Evolutionary conservation across 2,888 invertebrate species (phyloP), one percentile per base, ranked within the genome.

Genomic region (Tetheella fluctuosa): DNA sequence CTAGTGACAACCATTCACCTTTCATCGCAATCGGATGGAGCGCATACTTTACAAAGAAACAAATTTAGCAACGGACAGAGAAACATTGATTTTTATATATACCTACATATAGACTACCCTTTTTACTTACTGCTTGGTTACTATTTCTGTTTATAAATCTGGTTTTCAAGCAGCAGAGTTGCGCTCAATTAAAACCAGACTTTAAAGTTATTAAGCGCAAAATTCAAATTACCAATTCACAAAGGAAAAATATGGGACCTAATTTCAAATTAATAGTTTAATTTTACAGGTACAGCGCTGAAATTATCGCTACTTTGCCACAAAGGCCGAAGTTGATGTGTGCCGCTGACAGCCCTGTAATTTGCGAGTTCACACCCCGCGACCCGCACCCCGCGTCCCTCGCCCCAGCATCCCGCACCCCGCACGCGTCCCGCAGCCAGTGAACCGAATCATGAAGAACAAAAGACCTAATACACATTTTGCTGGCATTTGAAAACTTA

Each of bases 111-210:
- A n/a, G n/a, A n/a, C n/a, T n/a, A n/a, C n/a, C n/a, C n/a, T n/a
- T n/a, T n/a, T n/a, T n/a, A n/a, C n/a, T n/a, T n/a, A n/a, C n/a
- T n/a, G n/a, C n/a, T n/a, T n/a, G n/a, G n/a, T n/a, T n/a, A n/a
- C n/a, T n/a, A n/a, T n/a, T n/a, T n/a, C n/a, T n/a, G n/a, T n/a
- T n/a, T n/a, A n/a, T n/a, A n/a, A n/a, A n/a, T n/a, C n/a, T n/a
- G n/a, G n/a, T n/a, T n/a, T n/a, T n/a, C n/a, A n/a, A n/a, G n/a
- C n/a, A n/a, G n/a, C n/a, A n/a, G n/a, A n/a, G n/a, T n/a, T n/a
- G n/a, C n/a, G n/a, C n/a, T n/a, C 42, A 42, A 42, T 42, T 17
- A 42, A 42, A 42, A 17, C 42, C 42, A 42, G 42, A 42, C 42
- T 42, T 15, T 17, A 42, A n/a, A 37, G 37, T 42, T 5, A 4